These are phyloP conservation scores for Clarias platycephalus DNA, from an alignment of 2,797 vertebrate genomes.

Conservation along the genomic window DNA sequence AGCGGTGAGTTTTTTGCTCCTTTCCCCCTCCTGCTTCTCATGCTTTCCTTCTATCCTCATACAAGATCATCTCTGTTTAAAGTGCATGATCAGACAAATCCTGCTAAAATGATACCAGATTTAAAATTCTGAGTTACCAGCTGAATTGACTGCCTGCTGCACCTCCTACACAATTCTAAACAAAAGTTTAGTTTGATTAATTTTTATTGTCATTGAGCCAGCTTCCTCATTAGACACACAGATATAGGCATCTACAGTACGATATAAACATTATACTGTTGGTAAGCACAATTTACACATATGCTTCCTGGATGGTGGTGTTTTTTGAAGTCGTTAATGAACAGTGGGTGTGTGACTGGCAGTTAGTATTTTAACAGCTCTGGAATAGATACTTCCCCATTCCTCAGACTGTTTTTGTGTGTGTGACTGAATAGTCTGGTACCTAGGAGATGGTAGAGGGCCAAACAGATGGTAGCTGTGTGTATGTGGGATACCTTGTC, in stretches of 20 bases:
- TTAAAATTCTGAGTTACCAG: not conserved
- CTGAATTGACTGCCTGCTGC: not conserved
- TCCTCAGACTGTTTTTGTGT: slow-evolving; percentile 4
- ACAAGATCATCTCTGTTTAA: not conserved
- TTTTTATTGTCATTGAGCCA: not conserved
- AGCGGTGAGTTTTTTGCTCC: slow-evolving; percentile 76
- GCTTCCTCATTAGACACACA: not conserved
- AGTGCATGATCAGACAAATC: not conserved
- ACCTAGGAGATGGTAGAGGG: slow-evolving; percentile 15
- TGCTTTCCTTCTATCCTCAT: not conserved
- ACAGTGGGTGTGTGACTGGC: not conserved
- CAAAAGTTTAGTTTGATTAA: not conserved
- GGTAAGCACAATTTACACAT: not conserved
- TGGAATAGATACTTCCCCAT: not conserved
- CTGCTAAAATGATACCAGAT: not conserved
- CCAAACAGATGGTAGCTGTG: slow-evolving; percentile 31
- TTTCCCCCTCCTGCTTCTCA: not conserved
- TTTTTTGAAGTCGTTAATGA: not conserved
- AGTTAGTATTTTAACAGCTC: slow-evolving; percentile 1
- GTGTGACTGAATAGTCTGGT: not conserved
- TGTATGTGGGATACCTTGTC: slow-evolving; percentile 12
- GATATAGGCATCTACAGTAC: not conserved
- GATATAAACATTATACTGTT: slow-evolving; percentile 1
- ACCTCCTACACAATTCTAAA: not conserved
- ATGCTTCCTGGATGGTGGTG: not conserved